These are phyloP conservation scores for Cryptus armator DNA, from an alignment of 2,888 invertebrate species.

Conservation along the genomic window DNA sequence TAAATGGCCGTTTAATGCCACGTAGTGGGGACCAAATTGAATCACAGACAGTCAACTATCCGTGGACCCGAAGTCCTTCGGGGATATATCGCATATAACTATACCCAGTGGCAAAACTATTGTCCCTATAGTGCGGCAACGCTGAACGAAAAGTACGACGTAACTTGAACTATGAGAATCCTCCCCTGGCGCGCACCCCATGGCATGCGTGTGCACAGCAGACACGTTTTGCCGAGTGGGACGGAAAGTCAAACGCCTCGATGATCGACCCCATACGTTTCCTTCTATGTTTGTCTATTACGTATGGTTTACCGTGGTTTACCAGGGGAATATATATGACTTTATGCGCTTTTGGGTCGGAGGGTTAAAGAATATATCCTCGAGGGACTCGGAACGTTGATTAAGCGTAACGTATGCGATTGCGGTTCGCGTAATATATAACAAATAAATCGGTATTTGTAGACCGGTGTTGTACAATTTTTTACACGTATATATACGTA, in stretches of 20 bases:
- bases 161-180: slow-evolving; percentile 69
- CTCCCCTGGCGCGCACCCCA: slow-evolving; percentile 69
- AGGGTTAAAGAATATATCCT: slow-evolving; percentile 57
- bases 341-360: slow-evolving; percentile 30
- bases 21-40: slow-evolving; percentile 79
- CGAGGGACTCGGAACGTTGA: slow-evolving; percentile 75
- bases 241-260: slow-evolving; percentile 66
- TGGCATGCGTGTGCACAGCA: slow-evolving; percentile 66
- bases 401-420: slow-evolving; percentile 78
- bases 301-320: slow-evolving; percentile 80
- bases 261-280: slow-evolving; percentile 79
- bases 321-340: slow-evolving; percentile 73
- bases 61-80: slow-evolving; percentile 73
- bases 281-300: slow-evolving; percentile 79
- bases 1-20: slow-evolving; percentile 78
- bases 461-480: neutral
- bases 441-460: slow-evolving; percentile 15
- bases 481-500: neutral
- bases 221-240: slow-evolving; percentile 16
- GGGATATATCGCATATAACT: slow-evolving; percentile 59
- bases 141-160: slow-evolving; percentile 60
- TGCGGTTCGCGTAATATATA: slow-evolving; percentile 10
- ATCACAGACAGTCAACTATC: slow-evolving; percentile 79
- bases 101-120: slow-evolving; percentile 68
- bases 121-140: slow-evolving; percentile 67